phyloP scores from a whole-genome alignment of 2,888 invertebrate genomes.

The Macrosoma leucophasiata region DNA sequence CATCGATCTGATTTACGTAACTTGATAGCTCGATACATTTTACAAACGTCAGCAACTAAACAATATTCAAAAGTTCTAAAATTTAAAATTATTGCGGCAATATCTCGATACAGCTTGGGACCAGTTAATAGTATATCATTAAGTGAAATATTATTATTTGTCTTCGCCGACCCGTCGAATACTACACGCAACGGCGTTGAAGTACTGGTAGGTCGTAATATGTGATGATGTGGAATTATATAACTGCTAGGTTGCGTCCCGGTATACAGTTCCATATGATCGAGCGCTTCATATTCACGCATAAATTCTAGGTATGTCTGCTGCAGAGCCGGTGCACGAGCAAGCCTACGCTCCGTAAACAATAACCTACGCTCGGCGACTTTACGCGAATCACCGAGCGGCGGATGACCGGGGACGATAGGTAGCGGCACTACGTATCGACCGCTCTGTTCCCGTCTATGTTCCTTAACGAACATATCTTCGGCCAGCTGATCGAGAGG shows the following conservation, averaged over 20 bases:
- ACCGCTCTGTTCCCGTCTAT: constrained; percentile 10
- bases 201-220: constrained; percentile 12
- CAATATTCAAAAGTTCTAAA: constrained; percentile 8
- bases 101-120: constrained; percentile 10
- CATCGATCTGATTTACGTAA: constrained; percentile 1
- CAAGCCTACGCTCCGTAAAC: constrained; percentile 3
- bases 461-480: constrained; percentile 5
- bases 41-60: constrained; percentile 8
- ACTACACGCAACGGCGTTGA: constrained; percentile 9
- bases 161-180: constrained; percentile 7
- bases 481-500: constrained; percentile 11
- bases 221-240: constrained; percentile 14
- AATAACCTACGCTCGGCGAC: constrained; percentile 5
- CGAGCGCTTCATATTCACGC: constrained; percentile 13
- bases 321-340: constrained; percentile 1
- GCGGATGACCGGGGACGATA: not conserved
- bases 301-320: constrained; percentile 8
- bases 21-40: constrained; percentile 9
- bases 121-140: constrained; percentile 12
- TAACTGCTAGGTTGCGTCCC: constrained; percentile 4
- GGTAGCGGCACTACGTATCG: constrained; percentile 9
- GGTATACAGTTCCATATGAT: constrained; percentile 9
- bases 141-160: constrained; percentile 7
- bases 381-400: constrained; percentile 9
- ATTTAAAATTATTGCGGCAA: constrained; percentile 7